Evolutionary conservation across 2,888 invertebrate genomes (phyloP), one percentile per base, ranked within the genome.

Genomic region (Physocephala rufipes): DNA sequence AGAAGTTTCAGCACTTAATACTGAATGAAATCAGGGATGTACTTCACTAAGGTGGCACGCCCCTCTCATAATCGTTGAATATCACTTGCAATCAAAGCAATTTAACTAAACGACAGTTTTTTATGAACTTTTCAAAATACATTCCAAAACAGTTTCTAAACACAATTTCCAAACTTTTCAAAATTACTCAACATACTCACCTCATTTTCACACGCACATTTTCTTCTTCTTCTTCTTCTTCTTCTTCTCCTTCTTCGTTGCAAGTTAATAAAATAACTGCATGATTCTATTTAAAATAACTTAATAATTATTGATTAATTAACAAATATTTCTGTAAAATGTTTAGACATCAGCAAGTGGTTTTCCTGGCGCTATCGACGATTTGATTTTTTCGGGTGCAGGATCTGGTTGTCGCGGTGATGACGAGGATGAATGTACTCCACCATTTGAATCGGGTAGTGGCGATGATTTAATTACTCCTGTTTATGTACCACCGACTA

Each of bases 381-480:
- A 97, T 85, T 88, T 97, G 74, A 94, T 97, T 68, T 95, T 94
- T 87, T 95, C 95, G 12, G 96, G 96, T 1, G 95, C 95, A 1
- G 95, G 96, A 0, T 95, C 95, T 2, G 96, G 95, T 0, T 96
- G 96, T 81, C 90, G 94, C 59, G 93, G 93, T 73, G 96, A 95
- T 79, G 96, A 96, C 81, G 96, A 97, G 84, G 96, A 96, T 80
- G 96, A 96, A 77, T 96, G 96, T 82, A 90, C 91, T 1, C 94
- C 95, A 15, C 88, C 93, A 45, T 93, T 93, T 47, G 94, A 95
- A 78, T 90, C 92, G 1, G 94, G 93, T 13, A 93, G 94, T 55
- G 95, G 95, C 75, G 96, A 97, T 83, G 96, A 96, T 83, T 90
- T 97, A 70, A 95, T 97, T 77, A 96, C 95, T 0, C 96, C 97